Percentiles rank a stretch among this genome's conserved stretches.
Evolutionary conservation across 2,797 vertebrate species (phyloP).

Genomic region (Heliangelus exortis): DNA sequence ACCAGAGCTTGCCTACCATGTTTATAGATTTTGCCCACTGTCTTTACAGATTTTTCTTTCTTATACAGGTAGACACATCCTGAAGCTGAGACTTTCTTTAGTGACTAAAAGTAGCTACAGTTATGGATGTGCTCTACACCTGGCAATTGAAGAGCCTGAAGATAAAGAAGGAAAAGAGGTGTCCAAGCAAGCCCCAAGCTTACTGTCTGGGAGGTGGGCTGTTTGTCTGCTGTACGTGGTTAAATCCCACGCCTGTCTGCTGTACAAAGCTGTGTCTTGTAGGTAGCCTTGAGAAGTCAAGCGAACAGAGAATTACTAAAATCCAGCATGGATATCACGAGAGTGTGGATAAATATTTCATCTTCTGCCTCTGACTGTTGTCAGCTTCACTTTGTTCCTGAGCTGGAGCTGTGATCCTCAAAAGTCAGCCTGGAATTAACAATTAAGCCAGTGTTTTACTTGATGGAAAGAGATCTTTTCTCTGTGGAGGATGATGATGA

Average conservation of each 20-base stretch:
- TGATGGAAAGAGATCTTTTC: neutral
- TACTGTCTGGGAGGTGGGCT: neutral
- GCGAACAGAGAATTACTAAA: slow-evolving; percentile 45
- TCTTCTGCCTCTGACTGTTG: slow-evolving; percentile 23
- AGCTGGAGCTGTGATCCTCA: slow-evolving; percentile 42
- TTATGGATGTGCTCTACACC: neutral
- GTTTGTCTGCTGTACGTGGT: neutral
- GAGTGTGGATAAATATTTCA: slow-evolving; percentile 66
- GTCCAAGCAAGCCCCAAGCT: neutral
- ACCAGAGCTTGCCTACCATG: neutral
- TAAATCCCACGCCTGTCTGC: neutral
- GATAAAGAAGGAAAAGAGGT: neutral
- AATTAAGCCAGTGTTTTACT: slow-evolving; percentile 39
- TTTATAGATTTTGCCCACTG: neutral
- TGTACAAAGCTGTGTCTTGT: neutral
- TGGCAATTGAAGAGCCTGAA: neutral
- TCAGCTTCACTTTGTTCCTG: slow-evolving; percentile 42
- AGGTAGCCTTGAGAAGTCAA: slow-evolving; percentile 33
- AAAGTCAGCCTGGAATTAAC: slow-evolving; percentile 54
- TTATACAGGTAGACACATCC: neutral
- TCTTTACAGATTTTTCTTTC: neutral
- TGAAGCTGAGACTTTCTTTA: neutral
- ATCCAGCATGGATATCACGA: slow-evolving; percentile 23
- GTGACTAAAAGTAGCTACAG: neutral
- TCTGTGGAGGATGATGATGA: neutral